A percentile compares a stretch with the other conserved stretches of the same genome.
Evolutionary conservation across 2,113 vertebrate species (phyloP).

Genomic region (Oceanites oceanicus): DNA sequence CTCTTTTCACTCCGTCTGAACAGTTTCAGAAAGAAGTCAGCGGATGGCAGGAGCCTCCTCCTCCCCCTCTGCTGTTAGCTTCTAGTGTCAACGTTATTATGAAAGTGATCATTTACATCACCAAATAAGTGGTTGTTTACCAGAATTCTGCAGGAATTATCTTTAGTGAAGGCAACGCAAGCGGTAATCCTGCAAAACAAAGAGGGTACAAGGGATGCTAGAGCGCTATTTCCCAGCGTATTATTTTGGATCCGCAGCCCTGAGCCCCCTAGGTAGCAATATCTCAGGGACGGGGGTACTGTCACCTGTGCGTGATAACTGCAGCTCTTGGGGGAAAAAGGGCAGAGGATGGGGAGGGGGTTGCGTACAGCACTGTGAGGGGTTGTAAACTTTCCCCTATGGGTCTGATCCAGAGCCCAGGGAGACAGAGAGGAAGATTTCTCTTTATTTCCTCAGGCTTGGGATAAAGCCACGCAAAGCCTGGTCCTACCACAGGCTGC

Average conservation of each 20-base stretch:
- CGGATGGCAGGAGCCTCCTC: background rate
- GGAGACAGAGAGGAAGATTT: background rate
- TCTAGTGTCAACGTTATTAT: background rate
- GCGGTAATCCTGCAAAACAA: conserved; percentile 2
- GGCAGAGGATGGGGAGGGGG: background rate
- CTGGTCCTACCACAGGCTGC: background rate
- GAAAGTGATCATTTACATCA: background rate
- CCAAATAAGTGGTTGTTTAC: background rate
- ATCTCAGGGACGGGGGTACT: background rate
- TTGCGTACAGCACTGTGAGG: background rate
- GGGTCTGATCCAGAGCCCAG: background rate
- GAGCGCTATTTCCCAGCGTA: background rate
- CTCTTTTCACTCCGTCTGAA: background rate
- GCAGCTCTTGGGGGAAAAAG: background rate
- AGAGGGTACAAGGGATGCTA: background rate
- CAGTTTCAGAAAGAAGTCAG: conserved; percentile 9
- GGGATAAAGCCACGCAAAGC: background rate
- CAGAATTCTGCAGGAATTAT: conserved; percentile 3
- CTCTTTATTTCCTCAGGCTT: background rate
- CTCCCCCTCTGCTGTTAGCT: background rate
- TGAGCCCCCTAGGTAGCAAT: background rate
- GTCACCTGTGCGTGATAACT: background rate
- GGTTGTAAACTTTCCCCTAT: background rate
- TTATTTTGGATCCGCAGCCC: background rate
- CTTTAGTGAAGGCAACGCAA: background rate